Evolutionary conservation across 2,888 invertebrate species (phyloP), one percentile per base, ranked within the genome.

Genomic region (Drosophila greeni): DNA sequence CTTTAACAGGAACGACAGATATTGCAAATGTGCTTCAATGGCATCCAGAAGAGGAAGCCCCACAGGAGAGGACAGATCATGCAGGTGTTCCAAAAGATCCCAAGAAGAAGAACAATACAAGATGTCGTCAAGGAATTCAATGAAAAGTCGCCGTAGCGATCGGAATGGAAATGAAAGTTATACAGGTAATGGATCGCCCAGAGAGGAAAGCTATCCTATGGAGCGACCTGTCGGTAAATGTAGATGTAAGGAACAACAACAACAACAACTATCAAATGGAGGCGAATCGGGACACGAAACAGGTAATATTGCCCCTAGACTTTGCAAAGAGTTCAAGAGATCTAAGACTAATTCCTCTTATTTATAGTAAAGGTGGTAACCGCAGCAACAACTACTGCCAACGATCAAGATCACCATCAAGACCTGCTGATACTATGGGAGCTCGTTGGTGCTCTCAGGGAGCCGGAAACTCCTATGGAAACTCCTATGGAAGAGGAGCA

Each of bases 221-320:
- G 14, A 20, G 7, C 20, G 7, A 2, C 3, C 16, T 12, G 36
- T 18, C n/a, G 9, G 6, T 36, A 18, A 26, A 14, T 29, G 8
- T 45, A 8, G 26, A 7, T 12, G 6, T 1, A 26, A 26, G n/a
- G n/a, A n/a, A n/a, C n/a, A n/a, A n/a, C n/a, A n/a, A n/a, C n/a
- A n/a, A n/a, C n/a, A n/a, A n/a, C n/a, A n/a, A 16, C 42, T 1
- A 5, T 11, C 42, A 16, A 42, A 24, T 24, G n/a, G 3, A 1
- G 24, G 1, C 43, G 24, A 18, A 12, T 18, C 16, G 23, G 7
- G 9, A 5, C 49, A 9, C 4, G 45, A 9, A 47, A 20, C 20
- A 33, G 48, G 54, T 54, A 54, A 47, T 54, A 31, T 54, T 29
- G 45, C 20, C 8, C 8, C 1, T 47, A 31, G 18, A 11, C 23